A percentile compares a stretch with the other conserved stretches of the same genome.
phyloP scores from a whole-genome alignment of 2,113 vertebrate species.

The Hymenochirus boettgeri region DNA sequence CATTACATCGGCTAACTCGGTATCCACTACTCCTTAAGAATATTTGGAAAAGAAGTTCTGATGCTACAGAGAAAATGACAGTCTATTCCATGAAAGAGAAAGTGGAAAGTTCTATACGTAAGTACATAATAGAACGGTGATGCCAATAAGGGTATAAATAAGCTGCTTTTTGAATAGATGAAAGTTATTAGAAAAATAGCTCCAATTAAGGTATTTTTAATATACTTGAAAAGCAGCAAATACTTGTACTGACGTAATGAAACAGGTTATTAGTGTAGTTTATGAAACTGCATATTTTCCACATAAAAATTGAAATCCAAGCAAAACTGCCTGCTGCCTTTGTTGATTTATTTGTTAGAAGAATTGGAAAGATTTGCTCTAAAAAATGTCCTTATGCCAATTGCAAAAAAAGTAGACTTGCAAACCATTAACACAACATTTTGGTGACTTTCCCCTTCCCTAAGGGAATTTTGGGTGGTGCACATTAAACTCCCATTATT shows the following conservation, averaged over 20 bases:
- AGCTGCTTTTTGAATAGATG: neutral
- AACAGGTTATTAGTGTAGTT: neutral
- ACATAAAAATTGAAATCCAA: neutral
- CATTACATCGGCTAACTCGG: slow-evolving; percentile 73
- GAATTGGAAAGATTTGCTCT: too few species aligned
- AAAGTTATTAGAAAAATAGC: neutral
- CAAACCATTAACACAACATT: too few species aligned
- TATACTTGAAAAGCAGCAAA: neutral
- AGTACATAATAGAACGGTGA: slow-evolving; percentile 50
- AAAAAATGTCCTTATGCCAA: too few species aligned
- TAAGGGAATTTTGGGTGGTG: too few species aligned
- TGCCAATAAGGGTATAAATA: neutral
- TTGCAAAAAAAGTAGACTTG: too few species aligned
- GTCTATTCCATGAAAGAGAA: slow-evolving; percentile 71
- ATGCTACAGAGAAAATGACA: slow-evolving; percentile 56
- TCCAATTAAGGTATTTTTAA: neutral
- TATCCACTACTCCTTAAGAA: slow-evolving; percentile 81
- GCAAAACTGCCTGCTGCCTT: too few species aligned
- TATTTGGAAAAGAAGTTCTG: slow-evolving; percentile 70
- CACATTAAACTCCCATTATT: too few species aligned
- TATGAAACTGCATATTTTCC: neutral
- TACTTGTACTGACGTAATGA: neutral
- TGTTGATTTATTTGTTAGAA: too few species aligned
- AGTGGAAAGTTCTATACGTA: slow-evolving; percentile 81
- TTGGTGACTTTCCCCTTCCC: too few species aligned